A percentile compares a stretch with the other conserved stretches of the same genome.
phyloP scores from a whole-genome alignment of 1,140 invertebrate species.

The Ptiloglossa arizonensis region DNA sequence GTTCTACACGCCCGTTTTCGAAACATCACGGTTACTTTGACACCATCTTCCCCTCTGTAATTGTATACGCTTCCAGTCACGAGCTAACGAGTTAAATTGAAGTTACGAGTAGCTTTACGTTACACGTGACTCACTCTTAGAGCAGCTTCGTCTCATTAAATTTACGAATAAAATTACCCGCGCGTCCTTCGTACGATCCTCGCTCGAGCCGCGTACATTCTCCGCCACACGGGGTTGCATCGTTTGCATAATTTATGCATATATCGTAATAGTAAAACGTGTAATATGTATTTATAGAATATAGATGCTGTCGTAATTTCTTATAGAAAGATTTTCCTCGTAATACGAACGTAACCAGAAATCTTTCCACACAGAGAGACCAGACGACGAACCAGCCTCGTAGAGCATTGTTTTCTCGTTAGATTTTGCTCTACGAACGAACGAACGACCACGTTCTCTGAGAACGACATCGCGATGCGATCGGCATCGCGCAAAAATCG shows the following conservation, averaged over 20 bases:
- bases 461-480: no score
- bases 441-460: no score
- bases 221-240: neutral
- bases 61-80: slow-evolving; percentile 4
- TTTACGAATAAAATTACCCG: slow-evolving; percentile 43
- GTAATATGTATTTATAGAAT: slow-evolving; percentile 1
- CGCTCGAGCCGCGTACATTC: neutral
- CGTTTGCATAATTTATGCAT: slow-evolving; percentile 35
- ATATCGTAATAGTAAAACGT: neutral
- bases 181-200: slow-evolving; percentile 12
- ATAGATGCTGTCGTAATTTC: neutral
- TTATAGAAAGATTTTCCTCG: neutral
- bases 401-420: no score
- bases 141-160: slow-evolving; percentile 37
- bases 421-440: no score
- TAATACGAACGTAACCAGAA: no score
- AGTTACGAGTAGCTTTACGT: slow-evolving; percentile 37
- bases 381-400: no score
- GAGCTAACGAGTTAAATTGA: slow-evolving; percentile 43
- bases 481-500: no score
- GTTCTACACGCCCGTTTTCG: neutral
- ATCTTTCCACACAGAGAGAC: no score
- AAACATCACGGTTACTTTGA: neutral
- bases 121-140: slow-evolving; percentile 29
- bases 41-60: slow-evolving; percentile 1